Conservation (phyloP, 2,888 invertebrate genomes). For the Hylaea fasciaria region DNA sequence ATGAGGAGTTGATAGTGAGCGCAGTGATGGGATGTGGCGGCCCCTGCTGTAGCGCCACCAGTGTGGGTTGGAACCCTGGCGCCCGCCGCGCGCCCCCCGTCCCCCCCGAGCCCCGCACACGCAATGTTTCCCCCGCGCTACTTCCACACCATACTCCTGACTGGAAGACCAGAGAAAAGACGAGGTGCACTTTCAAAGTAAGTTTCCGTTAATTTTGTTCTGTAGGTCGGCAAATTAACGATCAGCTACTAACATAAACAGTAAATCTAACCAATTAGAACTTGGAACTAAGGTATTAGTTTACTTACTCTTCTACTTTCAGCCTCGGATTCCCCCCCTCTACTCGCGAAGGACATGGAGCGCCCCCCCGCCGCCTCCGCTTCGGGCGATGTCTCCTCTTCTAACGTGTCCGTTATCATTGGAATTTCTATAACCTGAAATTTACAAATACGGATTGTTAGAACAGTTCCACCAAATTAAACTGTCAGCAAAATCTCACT, state of each 20-base stretch:
- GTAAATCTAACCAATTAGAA: too few species aligned
- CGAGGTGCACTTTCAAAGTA: background rate
- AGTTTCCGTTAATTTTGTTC: background rate
- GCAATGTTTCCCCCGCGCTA: constrained; percentile 51
- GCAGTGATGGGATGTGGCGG: constrained; percentile 94
- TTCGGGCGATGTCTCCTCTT: constrained; percentile 93
- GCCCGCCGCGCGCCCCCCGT: constrained; percentile 88
- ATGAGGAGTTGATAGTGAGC: constrained; percentile 97
- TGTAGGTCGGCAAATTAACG: background rate
- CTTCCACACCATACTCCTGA: constrained; percentile 56
- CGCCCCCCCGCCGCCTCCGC: constrained; percentile 90
- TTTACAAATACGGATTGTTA: background rate
- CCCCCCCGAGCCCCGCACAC: constrained; percentile 74
- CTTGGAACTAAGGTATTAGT: too few species aligned
- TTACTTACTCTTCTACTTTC: constrained; percentile 63
- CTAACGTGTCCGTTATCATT: constrained; percentile 87
- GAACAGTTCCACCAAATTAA: background rate
- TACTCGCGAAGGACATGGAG: constrained; percentile 68
- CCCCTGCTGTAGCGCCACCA: constrained; percentile 96
- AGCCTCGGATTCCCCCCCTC: constrained; percentile 61
- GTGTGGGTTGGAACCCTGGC: constrained; percentile 98
- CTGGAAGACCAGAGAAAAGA: constrained; percentile 40
- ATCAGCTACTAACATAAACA: too few species aligned
- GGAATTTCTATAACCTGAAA: constrained; percentile 93
- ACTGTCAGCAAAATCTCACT: background rate